Evolutionary conservation across 2,113 vertebrate species (phyloP).

Genomic region (Peromyscus californicus): DNA sequence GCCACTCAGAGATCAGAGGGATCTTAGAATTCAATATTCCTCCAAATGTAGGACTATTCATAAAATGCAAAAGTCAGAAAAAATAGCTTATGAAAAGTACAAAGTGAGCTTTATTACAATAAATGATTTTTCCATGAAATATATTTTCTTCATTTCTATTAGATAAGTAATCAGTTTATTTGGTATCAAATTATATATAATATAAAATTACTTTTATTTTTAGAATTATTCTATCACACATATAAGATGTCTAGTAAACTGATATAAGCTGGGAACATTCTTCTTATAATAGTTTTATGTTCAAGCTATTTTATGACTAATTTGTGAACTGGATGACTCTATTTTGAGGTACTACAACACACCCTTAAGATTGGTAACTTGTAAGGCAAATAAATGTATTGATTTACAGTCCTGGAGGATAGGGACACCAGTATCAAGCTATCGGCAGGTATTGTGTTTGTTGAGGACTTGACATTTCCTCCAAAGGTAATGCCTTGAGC

Average conservation of each 20-base stretch:
- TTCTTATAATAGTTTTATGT: slow-evolving; percentile 7
- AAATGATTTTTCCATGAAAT: slow-evolving; percentile 19
- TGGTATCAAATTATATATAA: not conserved
- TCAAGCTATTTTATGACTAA: slow-evolving; percentile 17
- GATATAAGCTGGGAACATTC: not conserved
- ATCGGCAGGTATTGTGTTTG: fast-evolving
- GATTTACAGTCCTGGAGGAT: not conserved
- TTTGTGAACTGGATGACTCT: not conserved
- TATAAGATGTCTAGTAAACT: not conserved
- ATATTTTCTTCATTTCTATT: not conserved
- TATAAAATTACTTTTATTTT: slow-evolving; percentile 18
- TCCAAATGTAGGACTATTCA: not conserved
- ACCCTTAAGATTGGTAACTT: not conserved
- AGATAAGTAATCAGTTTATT: not conserved
- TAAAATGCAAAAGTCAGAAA: not conserved
- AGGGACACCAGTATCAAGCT: not conserved
- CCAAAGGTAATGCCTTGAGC: not conserved
- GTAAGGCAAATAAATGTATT: not conserved
- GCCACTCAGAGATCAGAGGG: not conserved
- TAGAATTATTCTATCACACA: not conserved
- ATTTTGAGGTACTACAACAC: not conserved
- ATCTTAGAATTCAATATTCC: not conserved
- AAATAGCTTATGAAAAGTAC: not conserved
- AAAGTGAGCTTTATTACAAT: not conserved
- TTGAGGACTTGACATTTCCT: not conserved